Percentiles rank a stretch among this genome's conserved stretches.
Evolutionary conservation across 2,888 invertebrate genomes (phyloP).

Genomic region (Caenorhabditis sulstoni): DNA sequence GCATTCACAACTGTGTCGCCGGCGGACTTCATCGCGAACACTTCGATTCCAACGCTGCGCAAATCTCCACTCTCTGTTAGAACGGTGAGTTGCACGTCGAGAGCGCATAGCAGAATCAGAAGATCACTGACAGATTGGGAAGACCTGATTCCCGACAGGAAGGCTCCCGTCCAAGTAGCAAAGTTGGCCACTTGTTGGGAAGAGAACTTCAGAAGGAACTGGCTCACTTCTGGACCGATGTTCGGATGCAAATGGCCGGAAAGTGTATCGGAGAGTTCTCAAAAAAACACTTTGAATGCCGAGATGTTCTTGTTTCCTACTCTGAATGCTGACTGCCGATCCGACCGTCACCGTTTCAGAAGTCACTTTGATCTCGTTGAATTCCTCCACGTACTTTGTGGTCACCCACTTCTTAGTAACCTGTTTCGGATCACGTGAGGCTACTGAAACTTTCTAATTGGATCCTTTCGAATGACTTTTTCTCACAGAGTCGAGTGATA

Average conservation of each 20-base stretch:
- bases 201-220: conserved; percentile 80
- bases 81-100: conserved; percentile 28
- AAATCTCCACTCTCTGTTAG: conserved; percentile 8
- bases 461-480: too few relatives aligned
- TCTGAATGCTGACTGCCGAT: conserved; percentile 82
- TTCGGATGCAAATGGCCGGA: background rate
- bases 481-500: conserved; percentile 58
- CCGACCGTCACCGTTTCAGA: conserved; percentile 86
- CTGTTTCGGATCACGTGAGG: conserved; percentile 19
- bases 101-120: conserved; percentile 81
- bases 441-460: conserved; percentile 9
- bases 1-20: conserved; percentile 24
- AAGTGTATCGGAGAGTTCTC: conserved; percentile 37
- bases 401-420: conserved; percentile 45
- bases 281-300: background rate
- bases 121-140: conserved; percentile 54
- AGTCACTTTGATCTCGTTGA: conserved; percentile 82
- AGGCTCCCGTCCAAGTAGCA: conserved; percentile 71
- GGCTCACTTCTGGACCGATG: background rate
- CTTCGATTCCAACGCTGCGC: background rate
- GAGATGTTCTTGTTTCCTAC: background rate
- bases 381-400: conserved; percentile 47
- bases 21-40: background rate
- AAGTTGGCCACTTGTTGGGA: conserved; percentile 80
- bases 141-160: conserved; percentile 81